These are phyloP conservation scores for Drosophila hamatofila DNA, from an alignment of 2,888 invertebrate genomes.

Conservation along the genomic window DNA sequence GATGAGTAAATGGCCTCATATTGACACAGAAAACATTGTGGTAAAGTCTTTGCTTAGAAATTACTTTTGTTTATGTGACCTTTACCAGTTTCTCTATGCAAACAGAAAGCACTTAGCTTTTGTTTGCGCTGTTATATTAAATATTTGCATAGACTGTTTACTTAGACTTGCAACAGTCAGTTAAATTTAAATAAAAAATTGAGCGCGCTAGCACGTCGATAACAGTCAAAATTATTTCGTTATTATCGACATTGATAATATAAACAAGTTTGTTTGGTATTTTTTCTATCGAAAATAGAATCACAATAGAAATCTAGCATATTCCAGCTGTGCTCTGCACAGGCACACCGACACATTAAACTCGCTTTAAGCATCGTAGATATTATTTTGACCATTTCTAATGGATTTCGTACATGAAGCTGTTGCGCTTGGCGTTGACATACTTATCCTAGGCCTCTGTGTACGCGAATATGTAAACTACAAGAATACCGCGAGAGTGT, in stretches of 20 bases:
- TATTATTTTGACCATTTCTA: slow-evolving; percentile 26
- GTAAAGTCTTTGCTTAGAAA: slow-evolving; percentile 31
- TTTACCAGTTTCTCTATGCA: slow-evolving; percentile 17
- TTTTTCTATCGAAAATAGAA: slow-evolving; percentile 11
- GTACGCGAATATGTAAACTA: slow-evolving; percentile 91
- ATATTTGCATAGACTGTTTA: slow-evolving; percentile 32
- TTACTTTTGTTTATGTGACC: slow-evolving; percentile 6
- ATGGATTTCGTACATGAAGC: slow-evolving; percentile 93
- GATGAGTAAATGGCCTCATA: slow-evolving; percentile 52
- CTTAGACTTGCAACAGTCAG: background rate
- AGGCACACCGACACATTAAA: slow-evolving; percentile 33
- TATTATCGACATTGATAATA: slow-evolving; percentile 20
- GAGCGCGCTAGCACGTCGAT: slow-evolving; percentile 16
- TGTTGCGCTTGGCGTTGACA: slow-evolving; percentile 90
- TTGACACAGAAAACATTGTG: slow-evolving; percentile 53
- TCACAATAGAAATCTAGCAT: slow-evolving; percentile 3
- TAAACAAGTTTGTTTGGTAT: slow-evolving; percentile 23
- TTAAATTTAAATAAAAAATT: background rate
- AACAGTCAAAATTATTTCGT: background rate
- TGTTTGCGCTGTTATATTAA: slow-evolving; percentile 26
- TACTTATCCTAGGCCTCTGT: slow-evolving; percentile 90
- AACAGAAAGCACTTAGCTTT: slow-evolving; percentile 42
- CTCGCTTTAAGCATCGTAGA: slow-evolving; percentile 13
- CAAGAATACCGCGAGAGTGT: slow-evolving; percentile 89
- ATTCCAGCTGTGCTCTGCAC: slow-evolving; percentile 4